Base-by-base conservation (phyloP, 2,797 vertebrate genomes). In the Phrynocephalus forsythii region DNA sequence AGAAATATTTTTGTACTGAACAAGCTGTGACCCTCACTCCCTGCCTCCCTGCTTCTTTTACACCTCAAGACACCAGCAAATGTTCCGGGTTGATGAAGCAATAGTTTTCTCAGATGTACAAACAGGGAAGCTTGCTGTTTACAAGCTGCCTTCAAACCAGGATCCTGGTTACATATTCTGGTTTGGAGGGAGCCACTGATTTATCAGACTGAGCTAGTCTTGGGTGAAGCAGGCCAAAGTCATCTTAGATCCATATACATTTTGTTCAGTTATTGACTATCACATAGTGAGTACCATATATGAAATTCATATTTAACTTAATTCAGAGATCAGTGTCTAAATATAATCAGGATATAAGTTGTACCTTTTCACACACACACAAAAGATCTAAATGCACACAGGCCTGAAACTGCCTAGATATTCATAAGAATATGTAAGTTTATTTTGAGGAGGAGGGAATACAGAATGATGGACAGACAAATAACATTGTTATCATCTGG, bases 401-500 rank as follows among this genome's bases (percentile, higher is more conserved):
- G 3, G 20, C 48, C 26, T 28, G 84, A 73, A 84, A 26, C 24
- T 76, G 71, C 28, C 60, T 3, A 2, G 86, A 28, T 13, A 68
- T 13, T 48, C 80, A 56, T 79, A 79, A 33, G 79, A 77, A 20
- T 48, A 52, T 0, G 0, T 22, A 67, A 24, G 83, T 82, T 66
- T 77, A 79, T 87, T 80, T 84, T 20, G 56, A 24, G n/a, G 66
- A 85, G 16, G 63, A 84, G 16, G 4, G 71, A 73, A 18, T 13
- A 56, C 9, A 56, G 52, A 63, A 44, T 44, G 38, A 44, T 3
- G 38, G 60, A 63, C 5, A 6, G 22, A 22, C 38, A 24, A 80
- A 9, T 6, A 56, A 56, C 52, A 56, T 79, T 88, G 89, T 87
- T 85, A 6, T 85, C 4, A 79, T 73, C 63, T 81, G 56, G 2